A percentile compares a stretch with the other conserved stretches of the same genome.
Conservation (phyloP, 2,113 vertebrate species). For the Cisticola juncidis region DNA sequence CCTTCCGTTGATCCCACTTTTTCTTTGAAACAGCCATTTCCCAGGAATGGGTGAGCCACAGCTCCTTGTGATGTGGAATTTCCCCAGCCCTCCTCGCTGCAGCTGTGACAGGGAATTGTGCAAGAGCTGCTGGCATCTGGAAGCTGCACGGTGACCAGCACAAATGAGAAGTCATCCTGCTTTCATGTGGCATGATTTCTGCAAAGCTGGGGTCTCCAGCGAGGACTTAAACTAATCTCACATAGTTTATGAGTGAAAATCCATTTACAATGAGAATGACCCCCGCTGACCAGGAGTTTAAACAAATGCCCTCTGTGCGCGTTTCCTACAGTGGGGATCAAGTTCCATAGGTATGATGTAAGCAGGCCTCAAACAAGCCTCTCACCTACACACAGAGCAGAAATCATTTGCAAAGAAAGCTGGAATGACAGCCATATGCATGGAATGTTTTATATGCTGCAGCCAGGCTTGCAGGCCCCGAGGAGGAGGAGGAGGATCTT, state of each 20-base stretch:
- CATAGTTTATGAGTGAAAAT: conserved; percentile 76
- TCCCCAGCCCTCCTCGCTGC: background rate
- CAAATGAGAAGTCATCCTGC: conserved; percentile 29
- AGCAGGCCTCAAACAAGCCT: conserved; percentile 62
- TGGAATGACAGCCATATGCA: conserved; percentile 71
- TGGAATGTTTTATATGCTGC: conserved; percentile 45
- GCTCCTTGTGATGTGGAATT: background rate
- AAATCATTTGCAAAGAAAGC: conserved; percentile 74
- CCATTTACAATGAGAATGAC: conserved; percentile 72
- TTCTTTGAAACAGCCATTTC: conserved; percentile 1
- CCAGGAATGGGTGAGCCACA: background rate
- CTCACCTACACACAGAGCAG: conserved; percentile 64
- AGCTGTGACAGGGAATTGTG: background rate
- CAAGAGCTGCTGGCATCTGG: conserved; percentile 43
- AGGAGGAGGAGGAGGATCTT: conserved; percentile 56
- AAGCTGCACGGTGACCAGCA: background rate
- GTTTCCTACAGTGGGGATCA: conserved; percentile 66
- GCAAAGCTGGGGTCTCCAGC: conserved; percentile 50
- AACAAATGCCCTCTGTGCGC: conserved; percentile 53
- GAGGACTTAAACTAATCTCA: conserved; percentile 72
- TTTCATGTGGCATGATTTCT: conserved; percentile 68
- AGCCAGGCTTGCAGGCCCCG: conserved; percentile 27
- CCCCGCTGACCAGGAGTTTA: conserved; percentile 66
- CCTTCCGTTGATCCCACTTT: background rate
- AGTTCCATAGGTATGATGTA: conserved; percentile 77